phyloP scores from a whole-genome alignment of 2,888 invertebrate genomes.

The Tenthredo distinguenda region DNA sequence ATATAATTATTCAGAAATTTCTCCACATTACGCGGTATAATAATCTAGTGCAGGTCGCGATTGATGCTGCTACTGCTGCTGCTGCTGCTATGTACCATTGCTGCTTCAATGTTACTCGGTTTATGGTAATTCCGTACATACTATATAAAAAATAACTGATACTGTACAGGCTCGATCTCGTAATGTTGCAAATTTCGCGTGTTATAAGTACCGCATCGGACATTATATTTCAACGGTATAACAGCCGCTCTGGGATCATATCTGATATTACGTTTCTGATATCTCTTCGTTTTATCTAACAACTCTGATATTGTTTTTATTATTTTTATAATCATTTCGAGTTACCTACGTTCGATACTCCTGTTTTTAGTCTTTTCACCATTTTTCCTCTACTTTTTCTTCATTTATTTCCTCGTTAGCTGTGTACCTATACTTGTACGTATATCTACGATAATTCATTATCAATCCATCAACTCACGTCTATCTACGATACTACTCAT shows the following conservation, averaged over 20 bases:
- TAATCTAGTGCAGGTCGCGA: too few relatives aligned
- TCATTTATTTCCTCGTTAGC: background rate
- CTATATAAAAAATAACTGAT: too few relatives aligned
- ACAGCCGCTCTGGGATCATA: background rate
- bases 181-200: background rate
- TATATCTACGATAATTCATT: background rate
- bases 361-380: background rate
- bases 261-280: background rate
- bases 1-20: background rate
- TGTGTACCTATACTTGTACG: background rate
- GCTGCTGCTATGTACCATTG: too few relatives aligned
- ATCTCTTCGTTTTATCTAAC: slow-evolving; percentile 7
- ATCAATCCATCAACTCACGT: background rate
- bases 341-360: background rate
- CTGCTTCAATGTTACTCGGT: too few relatives aligned
- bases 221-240: slow-evolving; percentile 1
- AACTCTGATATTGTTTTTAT: background rate
- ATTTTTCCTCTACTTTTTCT: background rate
- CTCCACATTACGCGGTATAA: too few relatives aligned
- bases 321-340: background rate
- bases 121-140: too few relatives aligned
- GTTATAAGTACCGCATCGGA: slow-evolving; percentile 3
- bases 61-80: too few relatives aligned
- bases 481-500: background rate
- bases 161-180: background rate